These are phyloP conservation scores for Cottoperca gobio DNA, from an alignment of 2,797 vertebrate species.

Conservation along the genomic window DNA sequence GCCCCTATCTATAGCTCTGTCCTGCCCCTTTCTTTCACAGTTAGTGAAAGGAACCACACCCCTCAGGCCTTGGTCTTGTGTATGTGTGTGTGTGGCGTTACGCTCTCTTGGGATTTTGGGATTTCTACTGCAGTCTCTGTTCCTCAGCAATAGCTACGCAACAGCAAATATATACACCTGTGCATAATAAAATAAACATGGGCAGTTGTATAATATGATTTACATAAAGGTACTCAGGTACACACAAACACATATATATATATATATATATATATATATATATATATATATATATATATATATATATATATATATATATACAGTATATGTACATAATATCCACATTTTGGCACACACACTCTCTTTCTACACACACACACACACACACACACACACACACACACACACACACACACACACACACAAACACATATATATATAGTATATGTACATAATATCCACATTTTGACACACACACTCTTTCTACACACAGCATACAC, in stretches of 20 bases:
- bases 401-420: no score
- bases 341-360: slow-evolving; percentile 1
- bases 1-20: slow-evolving; percentile 79
- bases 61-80: slow-evolving; percentile 71
- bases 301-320: no score
- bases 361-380: slow-evolving; percentile 22
- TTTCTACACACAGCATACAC: slow-evolving; percentile 16
- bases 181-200: slow-evolving; percentile 10
- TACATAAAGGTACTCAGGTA: background rate
- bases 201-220: background rate
- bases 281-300: background rate
- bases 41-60: slow-evolving; percentile 87
- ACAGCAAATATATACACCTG: slow-evolving; percentile 7
- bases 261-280: background rate
- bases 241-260: background rate
- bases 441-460: background rate
- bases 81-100: slow-evolving; percentile 51
- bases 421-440: background rate
- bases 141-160: slow-evolving; percentile 6
- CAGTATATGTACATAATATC: background rate
- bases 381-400: slow-evolving; percentile 8
- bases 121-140: slow-evolving; percentile 46
- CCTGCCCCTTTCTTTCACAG: slow-evolving; percentile 86
- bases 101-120: slow-evolving; percentile 66
- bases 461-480: slow-evolving; percentile 9